Percentiles rank a stretch among this genome's conserved stretches.
These are phyloP conservation scores for Poecilus cupreus DNA, from an alignment of 2,888 invertebrate genomes.

Conservation along the genomic window DNA sequence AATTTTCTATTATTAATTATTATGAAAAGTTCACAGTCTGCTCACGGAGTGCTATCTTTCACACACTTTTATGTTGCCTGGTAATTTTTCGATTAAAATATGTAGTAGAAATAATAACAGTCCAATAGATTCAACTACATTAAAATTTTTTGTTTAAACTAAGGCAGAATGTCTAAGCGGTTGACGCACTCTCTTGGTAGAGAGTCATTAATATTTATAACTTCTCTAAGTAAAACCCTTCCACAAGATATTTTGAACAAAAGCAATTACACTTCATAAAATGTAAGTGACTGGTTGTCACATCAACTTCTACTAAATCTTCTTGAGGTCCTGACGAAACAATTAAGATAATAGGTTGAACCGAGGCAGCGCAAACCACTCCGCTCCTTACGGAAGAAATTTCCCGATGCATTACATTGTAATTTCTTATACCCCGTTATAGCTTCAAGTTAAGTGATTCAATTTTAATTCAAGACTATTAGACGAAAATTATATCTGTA, in stretches of 20 bases:
- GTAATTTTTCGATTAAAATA: too few relatives aligned
- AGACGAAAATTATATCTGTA: too few relatives aligned
- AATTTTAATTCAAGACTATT: background rate
- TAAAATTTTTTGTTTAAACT: too few relatives aligned
- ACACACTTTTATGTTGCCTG: too few relatives aligned
- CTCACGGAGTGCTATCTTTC: background rate
- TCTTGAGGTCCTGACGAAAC: background rate
- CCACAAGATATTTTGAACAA: background rate
- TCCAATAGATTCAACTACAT: too few relatives aligned
- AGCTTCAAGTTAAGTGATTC: background rate
- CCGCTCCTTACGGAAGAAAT: background rate
- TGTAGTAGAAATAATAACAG: too few relatives aligned
- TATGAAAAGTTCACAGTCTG: slow-evolving; percentile 30
- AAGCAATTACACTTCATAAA: background rate
- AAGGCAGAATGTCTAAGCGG: too few relatives aligned
- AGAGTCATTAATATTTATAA: too few relatives aligned
- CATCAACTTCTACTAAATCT: background rate
- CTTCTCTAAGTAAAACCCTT: too few relatives aligned
- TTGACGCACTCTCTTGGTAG: too few relatives aligned
- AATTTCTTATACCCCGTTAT: slow-evolving; percentile 1
- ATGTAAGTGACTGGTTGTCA: background rate
- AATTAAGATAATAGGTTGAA: slow-evolving; percentile 10
- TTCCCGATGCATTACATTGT: background rate
- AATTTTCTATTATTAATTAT: background rate
- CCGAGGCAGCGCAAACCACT: background rate